Conservation (phyloP, 2,888 invertebrate genomes). For the Leptopilina myrica region DNA sequence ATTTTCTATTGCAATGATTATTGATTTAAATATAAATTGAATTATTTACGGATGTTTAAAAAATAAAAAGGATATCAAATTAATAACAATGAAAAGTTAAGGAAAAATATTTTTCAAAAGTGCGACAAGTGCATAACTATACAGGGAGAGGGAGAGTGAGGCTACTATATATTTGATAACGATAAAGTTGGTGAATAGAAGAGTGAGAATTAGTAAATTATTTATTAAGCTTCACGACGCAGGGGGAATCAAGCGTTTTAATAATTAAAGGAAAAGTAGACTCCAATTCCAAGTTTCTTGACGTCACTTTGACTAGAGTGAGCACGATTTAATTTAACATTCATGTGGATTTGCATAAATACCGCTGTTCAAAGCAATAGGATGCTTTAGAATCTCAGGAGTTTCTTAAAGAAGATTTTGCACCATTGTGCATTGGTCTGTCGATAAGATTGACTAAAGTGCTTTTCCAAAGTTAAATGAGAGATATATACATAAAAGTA, state of each 20-base stretch:
- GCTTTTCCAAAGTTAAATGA: constrained; percentile 21
- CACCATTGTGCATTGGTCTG: constrained; percentile 46
- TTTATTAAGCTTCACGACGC: constrained; percentile 31
- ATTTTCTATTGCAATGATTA: too few species aligned
- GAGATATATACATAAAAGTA: constrained; percentile 7
- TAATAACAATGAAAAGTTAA: too few species aligned
- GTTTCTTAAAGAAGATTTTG: constrained; percentile 54
- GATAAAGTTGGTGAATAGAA: constrained; percentile 1
- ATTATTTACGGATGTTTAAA: too few species aligned
- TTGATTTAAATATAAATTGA: too few species aligned
- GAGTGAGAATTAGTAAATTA: constrained; percentile 37
- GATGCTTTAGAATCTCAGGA: constrained; percentile 46
- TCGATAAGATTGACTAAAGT: constrained; percentile 42
- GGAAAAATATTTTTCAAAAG: too few species aligned
- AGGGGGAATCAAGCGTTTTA: constrained; percentile 41
- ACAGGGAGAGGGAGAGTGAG: not conserved
- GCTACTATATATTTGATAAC: not conserved
- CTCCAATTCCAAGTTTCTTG: constrained; percentile 27
- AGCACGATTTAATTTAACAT: constrained; percentile 59
- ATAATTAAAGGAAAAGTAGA: constrained; percentile 39
- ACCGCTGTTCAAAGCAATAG: constrained; percentile 48
- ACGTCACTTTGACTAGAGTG: constrained; percentile 46
- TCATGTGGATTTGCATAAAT: constrained; percentile 57
- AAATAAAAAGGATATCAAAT: too few species aligned
- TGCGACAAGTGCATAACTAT: too few species aligned